phyloP scores from a whole-genome alignment of 2,113 vertebrate genomes.

The Fulmarus glacialis region DNA sequence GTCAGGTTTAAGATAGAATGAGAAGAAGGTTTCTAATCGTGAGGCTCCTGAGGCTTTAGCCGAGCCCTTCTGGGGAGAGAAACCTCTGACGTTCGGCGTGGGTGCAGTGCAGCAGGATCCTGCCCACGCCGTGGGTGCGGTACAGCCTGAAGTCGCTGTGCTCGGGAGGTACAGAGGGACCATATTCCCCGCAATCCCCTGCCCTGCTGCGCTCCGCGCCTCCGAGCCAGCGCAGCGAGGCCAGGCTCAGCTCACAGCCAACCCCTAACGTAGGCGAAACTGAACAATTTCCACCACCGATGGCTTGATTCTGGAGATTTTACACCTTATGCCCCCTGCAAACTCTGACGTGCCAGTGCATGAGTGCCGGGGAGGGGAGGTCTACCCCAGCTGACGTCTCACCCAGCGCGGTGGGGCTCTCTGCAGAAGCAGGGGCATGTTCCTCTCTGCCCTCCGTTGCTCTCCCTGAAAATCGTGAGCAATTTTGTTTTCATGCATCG shows the following conservation, averaged over 20 bases:
- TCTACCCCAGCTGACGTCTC: background rate
- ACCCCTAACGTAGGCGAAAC: background rate
- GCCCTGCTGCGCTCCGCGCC: background rate
- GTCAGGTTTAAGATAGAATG: background rate
- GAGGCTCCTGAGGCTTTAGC: background rate
- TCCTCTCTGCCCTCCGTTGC: background rate
- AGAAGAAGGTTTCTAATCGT: background rate
- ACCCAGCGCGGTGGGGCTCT: background rate
- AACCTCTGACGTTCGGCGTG: background rate
- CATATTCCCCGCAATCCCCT: background rate
- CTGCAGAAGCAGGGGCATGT: background rate
- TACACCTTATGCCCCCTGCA: background rate
- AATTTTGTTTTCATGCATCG: background rate
- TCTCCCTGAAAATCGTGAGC: background rate
- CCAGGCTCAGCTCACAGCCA: background rate
- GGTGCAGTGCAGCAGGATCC: background rate
- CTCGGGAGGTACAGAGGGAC: background rate
- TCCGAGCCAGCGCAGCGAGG: background rate
- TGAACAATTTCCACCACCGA: background rate
- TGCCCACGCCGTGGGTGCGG: accelerated
- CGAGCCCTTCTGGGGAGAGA: background rate
- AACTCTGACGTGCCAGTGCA: background rate
- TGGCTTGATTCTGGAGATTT: background rate
- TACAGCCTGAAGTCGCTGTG: accelerated
- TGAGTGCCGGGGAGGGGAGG: background rate